These are phyloP conservation scores for Trichomycterus rosablanca DNA, from an alignment of 2,113 vertebrate genomes.

Conservation along the genomic window DNA sequence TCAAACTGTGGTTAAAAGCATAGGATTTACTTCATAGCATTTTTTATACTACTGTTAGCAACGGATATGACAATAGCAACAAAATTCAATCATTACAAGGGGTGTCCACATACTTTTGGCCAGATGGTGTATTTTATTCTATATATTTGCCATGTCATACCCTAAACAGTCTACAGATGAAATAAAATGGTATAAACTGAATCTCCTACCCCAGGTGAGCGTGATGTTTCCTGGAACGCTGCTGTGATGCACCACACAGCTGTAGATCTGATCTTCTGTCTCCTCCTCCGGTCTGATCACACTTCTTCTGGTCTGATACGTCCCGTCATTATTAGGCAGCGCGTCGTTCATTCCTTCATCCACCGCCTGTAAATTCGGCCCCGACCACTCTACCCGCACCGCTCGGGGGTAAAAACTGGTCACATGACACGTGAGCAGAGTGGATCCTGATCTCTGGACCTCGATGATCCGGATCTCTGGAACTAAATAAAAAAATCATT, in stretches of 20 bases:
- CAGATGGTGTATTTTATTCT: too few relatives aligned
- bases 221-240: conserved; percentile 15
- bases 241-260: conserved; percentile 24
- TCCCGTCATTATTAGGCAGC: conserved; percentile 23
- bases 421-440: conserved; percentile 21
- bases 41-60: too few relatives aligned
- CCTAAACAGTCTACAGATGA: too few relatives aligned
- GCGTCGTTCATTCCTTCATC: neutral
- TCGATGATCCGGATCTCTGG: conserved; percentile 14
- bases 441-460: neutral
- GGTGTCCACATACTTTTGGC: too few relatives aligned
- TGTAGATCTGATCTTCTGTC: neutral
- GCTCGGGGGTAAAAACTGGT: conserved; percentile 20
- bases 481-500: conserved; percentile 7
- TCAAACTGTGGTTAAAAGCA: too few relatives aligned
- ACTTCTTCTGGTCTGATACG: conserved; percentile 27
- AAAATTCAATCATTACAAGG: too few relatives aligned
- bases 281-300: conserved; percentile 16
- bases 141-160: too few relatives aligned
- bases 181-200: too few relatives aligned
- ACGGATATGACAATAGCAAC: too few relatives aligned
- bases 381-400: conserved; percentile 17
- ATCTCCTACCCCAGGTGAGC: conserved; percentile 9
- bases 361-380: neutral
- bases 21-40: too few relatives aligned